A percentile compares a stretch with the other conserved stretches of the same genome.
These are phyloP conservation scores for Eupithecia subumbrata DNA, from an alignment of 2,888 invertebrate genomes.

Conservation along the genomic window DNA sequence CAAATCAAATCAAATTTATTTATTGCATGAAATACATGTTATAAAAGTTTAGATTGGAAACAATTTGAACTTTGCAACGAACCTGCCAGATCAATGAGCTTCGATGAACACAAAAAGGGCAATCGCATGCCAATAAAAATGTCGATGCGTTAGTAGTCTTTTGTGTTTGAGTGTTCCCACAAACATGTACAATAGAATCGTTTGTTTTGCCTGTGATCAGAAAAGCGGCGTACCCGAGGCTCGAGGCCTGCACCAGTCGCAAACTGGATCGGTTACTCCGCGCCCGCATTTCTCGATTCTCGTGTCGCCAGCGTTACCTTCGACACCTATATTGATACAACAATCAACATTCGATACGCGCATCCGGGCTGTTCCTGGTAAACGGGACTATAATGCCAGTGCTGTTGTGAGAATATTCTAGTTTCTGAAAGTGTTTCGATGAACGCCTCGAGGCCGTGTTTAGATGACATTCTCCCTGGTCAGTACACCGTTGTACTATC, in stretches of 20 bases:
- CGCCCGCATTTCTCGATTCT: conserved; percentile 63
- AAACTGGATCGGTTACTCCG: conserved; percentile 62
- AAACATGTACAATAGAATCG: conserved; percentile 71
- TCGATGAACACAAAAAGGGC: conserved; percentile 39
- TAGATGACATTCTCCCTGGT: conserved; percentile 66
- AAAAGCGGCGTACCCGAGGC: conserved; percentile 55
- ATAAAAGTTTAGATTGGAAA: background rate
- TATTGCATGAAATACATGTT: no score
- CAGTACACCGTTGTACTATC: conserved; percentile 51
- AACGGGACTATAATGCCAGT: conserved; percentile 37
- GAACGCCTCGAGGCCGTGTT: conserved; percentile 61
- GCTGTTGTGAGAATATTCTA: conserved; percentile 46
- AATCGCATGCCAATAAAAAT: conserved; percentile 50
- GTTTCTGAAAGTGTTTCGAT: conserved; percentile 55
- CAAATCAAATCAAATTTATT: no score
- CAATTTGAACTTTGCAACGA: conserved; percentile 19
- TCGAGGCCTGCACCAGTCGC: conserved; percentile 58
- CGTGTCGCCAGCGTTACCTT: conserved; percentile 44
- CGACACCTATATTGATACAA: conserved; percentile 57
- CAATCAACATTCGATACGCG: conserved; percentile 33
- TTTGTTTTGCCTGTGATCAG: conserved; percentile 72
- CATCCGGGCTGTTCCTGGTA: conserved; percentile 30
- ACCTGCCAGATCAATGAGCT: conserved; percentile 39
- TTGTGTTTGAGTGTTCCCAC: conserved; percentile 76
- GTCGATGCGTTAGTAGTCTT: conserved; percentile 63